Percentiles rank a stretch among this genome's conserved stretches.
Conservation (phyloP, 2,113 vertebrate species). For the Petroica traversi region DNA sequence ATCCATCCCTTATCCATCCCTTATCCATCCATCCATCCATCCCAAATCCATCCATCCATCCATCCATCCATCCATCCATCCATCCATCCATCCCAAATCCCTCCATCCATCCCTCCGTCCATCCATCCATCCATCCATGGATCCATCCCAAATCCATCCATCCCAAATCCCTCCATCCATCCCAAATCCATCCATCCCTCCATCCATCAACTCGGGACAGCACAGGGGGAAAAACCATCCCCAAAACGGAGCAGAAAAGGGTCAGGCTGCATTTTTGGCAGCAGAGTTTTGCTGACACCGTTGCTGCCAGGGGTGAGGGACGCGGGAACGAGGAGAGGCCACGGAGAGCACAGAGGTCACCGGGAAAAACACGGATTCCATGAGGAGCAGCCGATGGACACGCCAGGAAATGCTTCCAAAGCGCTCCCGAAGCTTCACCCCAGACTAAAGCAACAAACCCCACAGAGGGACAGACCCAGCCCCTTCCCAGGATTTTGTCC, state of each 20-base stretch:
- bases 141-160: neutral
- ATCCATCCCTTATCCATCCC: neutral
- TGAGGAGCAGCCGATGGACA: neutral
- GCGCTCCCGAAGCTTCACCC: neutral
- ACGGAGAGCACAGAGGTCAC: neutral
- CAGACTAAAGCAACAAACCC: neutral
- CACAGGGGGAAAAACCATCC: accelerated
- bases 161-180: too few species aligned
- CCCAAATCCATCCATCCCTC: too few species aligned
- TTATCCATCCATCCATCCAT: neutral
- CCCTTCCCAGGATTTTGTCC: neutral
- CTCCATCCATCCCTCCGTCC: too few species aligned
- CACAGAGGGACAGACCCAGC: neutral
- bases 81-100: too few species aligned
- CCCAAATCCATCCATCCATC: too few species aligned
- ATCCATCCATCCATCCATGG: neutral
- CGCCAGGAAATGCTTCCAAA: neutral
- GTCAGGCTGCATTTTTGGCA: neutral
- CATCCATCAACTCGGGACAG: neutral
- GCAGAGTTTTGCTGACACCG: neutral
- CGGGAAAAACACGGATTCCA: neutral
- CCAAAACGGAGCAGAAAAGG: neutral
- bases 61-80: too few species aligned
- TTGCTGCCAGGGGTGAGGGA: neutral
- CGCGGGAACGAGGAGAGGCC: neutral